A percentile compares a stretch with the other conserved stretches of the same genome.
phyloP scores from a whole-genome alignment of 1,140 invertebrate genomes.

The Aphelinus atriplicis region DNA sequence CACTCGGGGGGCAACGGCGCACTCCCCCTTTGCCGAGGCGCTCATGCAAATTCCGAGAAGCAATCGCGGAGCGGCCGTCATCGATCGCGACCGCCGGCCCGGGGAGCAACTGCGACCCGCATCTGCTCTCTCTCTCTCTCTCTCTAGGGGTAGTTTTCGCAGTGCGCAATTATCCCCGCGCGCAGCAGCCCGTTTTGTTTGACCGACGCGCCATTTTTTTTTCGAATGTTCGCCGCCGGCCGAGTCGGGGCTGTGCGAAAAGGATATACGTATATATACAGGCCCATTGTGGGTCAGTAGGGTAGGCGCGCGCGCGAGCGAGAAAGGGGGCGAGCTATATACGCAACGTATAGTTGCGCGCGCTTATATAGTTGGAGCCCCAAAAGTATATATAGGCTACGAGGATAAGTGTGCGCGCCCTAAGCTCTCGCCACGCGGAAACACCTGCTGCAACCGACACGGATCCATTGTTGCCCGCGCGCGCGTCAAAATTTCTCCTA shows the following conservation, averaged over 20 bases:
- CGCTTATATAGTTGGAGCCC: too few species aligned
- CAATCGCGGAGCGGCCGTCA: not conserved
- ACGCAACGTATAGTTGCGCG: too few species aligned
- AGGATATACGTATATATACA: constrained; percentile 27
- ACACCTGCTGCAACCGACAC: too few species aligned
- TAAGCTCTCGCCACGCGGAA: too few species aligned
- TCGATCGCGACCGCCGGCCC: not conserved
- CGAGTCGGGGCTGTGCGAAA: not conserved
- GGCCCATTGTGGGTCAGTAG: constrained; percentile 37
- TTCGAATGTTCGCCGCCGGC: not conserved
- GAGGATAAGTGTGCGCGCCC: too few species aligned
- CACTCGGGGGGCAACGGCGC: too few species aligned
- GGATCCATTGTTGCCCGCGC: too few species aligned
- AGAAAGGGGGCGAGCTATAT: too few species aligned
- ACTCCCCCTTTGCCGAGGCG: not conserved
- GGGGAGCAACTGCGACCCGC: not conserved
- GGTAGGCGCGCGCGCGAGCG: constrained; percentile 9
- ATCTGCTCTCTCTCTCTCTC: constrained; percentile 2
- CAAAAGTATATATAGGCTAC: too few species aligned
- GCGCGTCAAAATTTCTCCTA: too few species aligned
- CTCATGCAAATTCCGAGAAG: constrained; percentile 18
- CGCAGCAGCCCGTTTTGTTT: not conserved
- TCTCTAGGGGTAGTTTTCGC: not conserved
- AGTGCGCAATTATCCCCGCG: too few species aligned
- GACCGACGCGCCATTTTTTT: not conserved